Percentiles rank a stretch among this genome's conserved stretches.
Conservation (phyloP, 1,140 invertebrate genomes). For the Lethrus apterus region DNA sequence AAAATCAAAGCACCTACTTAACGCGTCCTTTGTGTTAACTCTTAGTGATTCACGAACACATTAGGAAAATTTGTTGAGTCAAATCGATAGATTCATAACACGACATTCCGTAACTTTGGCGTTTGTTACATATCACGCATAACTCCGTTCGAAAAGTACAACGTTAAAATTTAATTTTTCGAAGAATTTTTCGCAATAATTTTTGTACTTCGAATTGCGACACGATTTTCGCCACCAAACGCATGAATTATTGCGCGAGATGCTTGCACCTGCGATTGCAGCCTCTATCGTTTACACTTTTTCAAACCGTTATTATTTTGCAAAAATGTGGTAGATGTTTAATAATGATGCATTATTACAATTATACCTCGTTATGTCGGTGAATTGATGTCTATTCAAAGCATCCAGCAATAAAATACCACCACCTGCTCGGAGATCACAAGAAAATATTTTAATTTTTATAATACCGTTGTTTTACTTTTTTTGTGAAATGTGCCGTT, state of each 20-base stretch:
- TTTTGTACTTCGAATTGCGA: too few relatives aligned
- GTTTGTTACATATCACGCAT: conserved; percentile 4
- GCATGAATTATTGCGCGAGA: not conserved
- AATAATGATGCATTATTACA: conserved; percentile 9
- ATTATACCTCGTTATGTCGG: not conserved
- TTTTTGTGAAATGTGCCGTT: too few relatives aligned
- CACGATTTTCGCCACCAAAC: too few relatives aligned
- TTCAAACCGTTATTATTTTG: conserved; percentile 22
- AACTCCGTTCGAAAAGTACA: not conserved
- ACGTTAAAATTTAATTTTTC: not conserved
- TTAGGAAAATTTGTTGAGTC: conserved; percentile 24
- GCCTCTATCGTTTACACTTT: not conserved
- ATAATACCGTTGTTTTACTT: too few relatives aligned
- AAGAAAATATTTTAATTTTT: too few relatives aligned
- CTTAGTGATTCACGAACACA: conserved; percentile 18
- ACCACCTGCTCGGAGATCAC: too few relatives aligned
- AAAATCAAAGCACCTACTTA: conserved; percentile 10
- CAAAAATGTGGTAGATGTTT: conserved; percentile 30
- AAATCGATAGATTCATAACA: conserved; percentile 19
- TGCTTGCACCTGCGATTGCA: conserved; percentile 17
- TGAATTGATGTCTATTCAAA: not conserved
- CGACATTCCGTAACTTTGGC: conserved; percentile 11
- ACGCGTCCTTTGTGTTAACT: conserved; percentile 16
- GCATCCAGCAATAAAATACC: too few relatives aligned
- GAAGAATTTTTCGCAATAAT: not conserved